Percentiles rank a stretch among this genome's conserved stretches.
Evolutionary conservation across 2,113 vertebrate species (phyloP).

Genomic region (Psammodynastes pulverulentus): DNA sequence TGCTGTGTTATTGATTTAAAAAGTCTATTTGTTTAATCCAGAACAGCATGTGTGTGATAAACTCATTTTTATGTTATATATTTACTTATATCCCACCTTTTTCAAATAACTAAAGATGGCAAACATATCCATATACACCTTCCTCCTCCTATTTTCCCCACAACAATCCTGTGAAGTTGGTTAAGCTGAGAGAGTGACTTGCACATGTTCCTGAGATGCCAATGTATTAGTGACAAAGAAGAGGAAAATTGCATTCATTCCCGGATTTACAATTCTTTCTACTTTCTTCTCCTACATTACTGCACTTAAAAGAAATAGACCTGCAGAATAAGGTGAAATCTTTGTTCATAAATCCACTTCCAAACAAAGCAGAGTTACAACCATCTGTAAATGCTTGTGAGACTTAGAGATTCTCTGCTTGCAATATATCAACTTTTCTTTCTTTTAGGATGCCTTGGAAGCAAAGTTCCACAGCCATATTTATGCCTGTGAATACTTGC

Average conservation of each 20-base stretch:
- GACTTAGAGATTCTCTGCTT: not conserved
- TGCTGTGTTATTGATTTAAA: conserved; percentile 49
- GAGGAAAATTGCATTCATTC: conserved; percentile 66
- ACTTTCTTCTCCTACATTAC: conserved; percentile 53
- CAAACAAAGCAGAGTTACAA: not conserved
- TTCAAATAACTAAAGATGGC: not conserved
- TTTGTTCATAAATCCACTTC: not conserved
- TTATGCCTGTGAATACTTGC: not conserved
- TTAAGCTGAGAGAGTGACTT: not conserved
- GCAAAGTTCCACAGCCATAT: not conserved
- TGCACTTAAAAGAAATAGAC: not conserved
- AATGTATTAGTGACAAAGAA: not conserved
- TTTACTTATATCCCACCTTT: not conserved
- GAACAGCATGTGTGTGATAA: not conserved
- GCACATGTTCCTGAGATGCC: not conserved
- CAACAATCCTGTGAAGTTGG: not conserved
- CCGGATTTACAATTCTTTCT: conserved; percentile 63
- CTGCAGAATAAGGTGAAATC: not conserved
- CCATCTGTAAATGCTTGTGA: not conserved
- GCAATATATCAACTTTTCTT: not conserved
- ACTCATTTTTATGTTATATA: not conserved
- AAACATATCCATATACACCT: conserved; percentile 28
- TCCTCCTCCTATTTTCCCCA: not conserved
- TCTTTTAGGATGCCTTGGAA: not conserved
- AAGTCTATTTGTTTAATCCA: accelerated